Conservation (phyloP, 2,797 vertebrate genomes). For the Rhinella marina region DNA sequence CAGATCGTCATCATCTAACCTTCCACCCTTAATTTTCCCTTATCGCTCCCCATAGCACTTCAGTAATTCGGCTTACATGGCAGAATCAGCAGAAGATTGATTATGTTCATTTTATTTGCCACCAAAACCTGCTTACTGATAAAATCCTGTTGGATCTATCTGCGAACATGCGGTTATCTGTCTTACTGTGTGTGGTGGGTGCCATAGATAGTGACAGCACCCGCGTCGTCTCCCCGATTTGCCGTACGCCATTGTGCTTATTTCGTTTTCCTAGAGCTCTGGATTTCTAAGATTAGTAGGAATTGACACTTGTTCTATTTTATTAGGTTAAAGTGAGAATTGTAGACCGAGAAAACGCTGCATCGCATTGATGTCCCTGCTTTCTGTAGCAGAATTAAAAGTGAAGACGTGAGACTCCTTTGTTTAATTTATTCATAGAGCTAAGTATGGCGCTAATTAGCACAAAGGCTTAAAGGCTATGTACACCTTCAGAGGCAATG, state of each 20-base stretch:
- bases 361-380: not conserved
- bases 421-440: not conserved
- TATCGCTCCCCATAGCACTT: not conserved
- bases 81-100: not conserved
- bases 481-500: no score
- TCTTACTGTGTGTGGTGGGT: constrained; percentile 9
- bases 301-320: constrained; percentile 27
- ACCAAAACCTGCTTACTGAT: constrained; percentile 1
- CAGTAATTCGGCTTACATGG: not conserved
- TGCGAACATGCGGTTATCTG: not conserved
- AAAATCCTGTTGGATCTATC: constrained; percentile 1
- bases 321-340: constrained; percentile 5
- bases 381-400: not conserved
- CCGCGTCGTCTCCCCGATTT: not conserved
- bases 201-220: not conserved
- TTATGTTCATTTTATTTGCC: constrained; percentile 1
- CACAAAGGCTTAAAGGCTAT: not conserved
- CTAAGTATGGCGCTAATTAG: not conserved
- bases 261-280: constrained; percentile 12
- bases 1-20: not conserved
- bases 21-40: not conserved
- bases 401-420: not conserved
- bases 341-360: not conserved
- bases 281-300: constrained; percentile 9
- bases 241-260: not conserved